A percentile compares a stretch with the other conserved stretches of the same genome.
These are phyloP conservation scores for Amphiprion clarkii DNA, from an alignment of 2,797 vertebrate species.

Conservation along the genomic window DNA sequence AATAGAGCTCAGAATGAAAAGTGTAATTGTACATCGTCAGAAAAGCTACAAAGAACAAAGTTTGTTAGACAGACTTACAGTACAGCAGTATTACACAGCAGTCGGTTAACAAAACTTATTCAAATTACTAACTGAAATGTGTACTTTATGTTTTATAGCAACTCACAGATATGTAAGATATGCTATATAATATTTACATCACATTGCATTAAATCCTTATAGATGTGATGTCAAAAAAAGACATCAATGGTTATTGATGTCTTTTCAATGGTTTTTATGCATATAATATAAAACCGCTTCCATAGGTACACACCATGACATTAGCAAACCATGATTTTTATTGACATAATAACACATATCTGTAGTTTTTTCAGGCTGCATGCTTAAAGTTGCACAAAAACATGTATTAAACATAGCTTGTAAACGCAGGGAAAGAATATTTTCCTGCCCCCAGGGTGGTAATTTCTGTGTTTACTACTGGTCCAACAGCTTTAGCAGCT, in stretches of 20 bases:
- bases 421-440: constrained; percentile 52
- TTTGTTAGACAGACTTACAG: neutral
- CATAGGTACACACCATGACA: neutral
- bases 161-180: neutral
- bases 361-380: constrained; percentile 12
- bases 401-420: constrained; percentile 20
- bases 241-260: too few relatives aligned
- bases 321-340: constrained; percentile 3
- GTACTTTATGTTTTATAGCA: neutral
- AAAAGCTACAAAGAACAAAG: constrained; percentile 5
- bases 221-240: neutral
- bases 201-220: neutral
- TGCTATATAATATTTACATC: neutral
- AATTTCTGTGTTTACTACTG: constrained; percentile 58
- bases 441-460: constrained; percentile 38
- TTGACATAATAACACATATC: constrained; percentile 25
- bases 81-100: neutral
- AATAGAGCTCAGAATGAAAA: neutral
- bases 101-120: neutral
- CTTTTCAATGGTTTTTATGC: neutral
- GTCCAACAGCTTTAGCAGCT: constrained; percentile 45
- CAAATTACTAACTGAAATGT: neutral
- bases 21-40: neutral
- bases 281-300: neutral
- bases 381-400: constrained; percentile 39